phyloP scores from a whole-genome alignment of 2,888 invertebrate genomes.

The Tenthredo livida region DNA sequence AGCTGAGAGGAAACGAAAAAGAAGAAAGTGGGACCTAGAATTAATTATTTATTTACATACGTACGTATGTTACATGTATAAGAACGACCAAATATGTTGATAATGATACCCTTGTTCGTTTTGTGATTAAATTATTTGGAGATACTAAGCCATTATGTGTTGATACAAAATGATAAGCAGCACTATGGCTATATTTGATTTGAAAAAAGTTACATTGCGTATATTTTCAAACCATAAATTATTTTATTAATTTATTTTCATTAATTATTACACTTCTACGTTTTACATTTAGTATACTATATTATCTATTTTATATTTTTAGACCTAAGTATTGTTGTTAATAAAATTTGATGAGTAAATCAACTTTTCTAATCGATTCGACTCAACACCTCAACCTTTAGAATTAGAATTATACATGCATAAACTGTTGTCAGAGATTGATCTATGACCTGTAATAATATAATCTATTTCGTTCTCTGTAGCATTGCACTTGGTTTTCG shows the following conservation, averaged over 20 bases:
- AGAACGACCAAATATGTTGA: constrained; percentile 29
- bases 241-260: constrained; percentile 14
- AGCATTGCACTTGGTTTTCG: not conserved
- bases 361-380: not conserved
- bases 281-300: not conserved
- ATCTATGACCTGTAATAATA: not conserved
- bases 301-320: constrained; percentile 27
- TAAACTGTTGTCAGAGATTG: not conserved
- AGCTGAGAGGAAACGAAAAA: not conserved
- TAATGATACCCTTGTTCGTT: not conserved
- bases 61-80: not conserved
- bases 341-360: not conserved
- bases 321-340: constrained; percentile 41
- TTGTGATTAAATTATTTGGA: not conserved
- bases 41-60: constrained; percentile 18
- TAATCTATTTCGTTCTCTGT: not conserved
- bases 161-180: not conserved
- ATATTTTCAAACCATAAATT: constrained; percentile 4
- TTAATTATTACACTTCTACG: constrained; percentile 8
- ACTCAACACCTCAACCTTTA: not conserved
- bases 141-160: not conserved
- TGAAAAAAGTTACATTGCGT: not conserved
- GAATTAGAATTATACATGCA: not conserved
- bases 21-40: not conserved
- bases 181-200: not conserved